Base-by-base conservation (phyloP, 2,113 vertebrate genomes). In the Grantiella picta region DNA sequence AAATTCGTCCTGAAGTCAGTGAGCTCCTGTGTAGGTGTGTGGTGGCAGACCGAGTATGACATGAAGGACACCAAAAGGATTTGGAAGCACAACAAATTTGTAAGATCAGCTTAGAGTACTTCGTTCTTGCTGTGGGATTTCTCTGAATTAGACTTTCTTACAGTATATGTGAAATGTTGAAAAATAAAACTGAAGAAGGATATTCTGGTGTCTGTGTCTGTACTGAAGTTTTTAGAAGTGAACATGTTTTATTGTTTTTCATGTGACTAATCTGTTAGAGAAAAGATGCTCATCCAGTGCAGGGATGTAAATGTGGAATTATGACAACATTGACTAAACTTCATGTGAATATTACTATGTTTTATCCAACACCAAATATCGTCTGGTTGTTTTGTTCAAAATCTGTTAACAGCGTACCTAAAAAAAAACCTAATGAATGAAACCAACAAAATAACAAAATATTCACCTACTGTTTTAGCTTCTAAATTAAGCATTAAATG, bases 11-110 rank as follows among this genome's bases (percentile, higher is more conserved):
- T 75, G 28, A 89, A 65, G 44, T 49, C 70, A 66, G 25, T 8
- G 29, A 90, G 59, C 54, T 78, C 20, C 33, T 0, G 0, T 9
- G 17, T 19, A 8, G 19, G 33, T 1, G 0, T 38, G 63, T 68
- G 54, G n/a, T 47, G 18, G 29, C 61, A 76, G 45, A 50, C 24
- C 1, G 1, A 36, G 23, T 36, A 15, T 25, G 66, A 45, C 44
- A 38, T n/a, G 22, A 52, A 83, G 60, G 47, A 52, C 42, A 70
- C 29, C 12, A 65, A 61, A 77, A 95, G 64, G 47, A 11, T 40
- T 75, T 44, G 69, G 59, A 83, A 92, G 24, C 25, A 44, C 10
- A 66, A 9, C 2, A 68, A 16, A 57, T 60, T 4, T 79, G 22
- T 70, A 33, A 64, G 54, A 79, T 21, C 64, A 54, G 5, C 54